Conservation (phyloP, 2,113 vertebrate species). For the Vulpes ferrilata region DNA sequence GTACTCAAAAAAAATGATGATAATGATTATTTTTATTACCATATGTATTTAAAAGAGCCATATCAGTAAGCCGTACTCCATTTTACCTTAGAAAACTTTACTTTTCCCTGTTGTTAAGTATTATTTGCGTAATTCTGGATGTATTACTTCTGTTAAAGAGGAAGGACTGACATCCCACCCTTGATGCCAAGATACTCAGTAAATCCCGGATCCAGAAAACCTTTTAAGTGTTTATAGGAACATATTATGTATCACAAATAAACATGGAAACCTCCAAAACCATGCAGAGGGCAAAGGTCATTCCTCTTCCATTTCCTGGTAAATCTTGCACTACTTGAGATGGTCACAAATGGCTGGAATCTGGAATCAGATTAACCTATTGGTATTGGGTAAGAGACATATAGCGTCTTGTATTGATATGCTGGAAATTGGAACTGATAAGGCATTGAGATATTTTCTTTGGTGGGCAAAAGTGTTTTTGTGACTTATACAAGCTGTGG, state of each 20-base stretch:
- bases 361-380: background rate
- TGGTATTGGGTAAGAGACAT: background rate
- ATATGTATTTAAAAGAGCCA: background rate
- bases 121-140: background rate
- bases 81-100: background rate
- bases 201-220: background rate
- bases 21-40: background rate
- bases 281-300: background rate
- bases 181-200: background rate
- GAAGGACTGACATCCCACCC: background rate
- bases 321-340: background rate
- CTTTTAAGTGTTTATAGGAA: background rate
- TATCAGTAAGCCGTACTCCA: background rate
- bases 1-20: conserved; percentile 4
- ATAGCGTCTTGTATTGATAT: background rate
- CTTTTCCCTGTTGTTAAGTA: background rate
- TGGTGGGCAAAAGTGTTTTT: background rate
- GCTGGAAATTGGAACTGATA: background rate
- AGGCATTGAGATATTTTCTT: background rate
- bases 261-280: background rate
- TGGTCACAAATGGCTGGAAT: background rate
- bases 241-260: background rate
- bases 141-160: background rate
- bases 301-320: background rate
- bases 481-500: background rate